phyloP scores from a whole-genome alignment of 2,888 invertebrate species.

The Macrosiphum euphorbiae region DNA sequence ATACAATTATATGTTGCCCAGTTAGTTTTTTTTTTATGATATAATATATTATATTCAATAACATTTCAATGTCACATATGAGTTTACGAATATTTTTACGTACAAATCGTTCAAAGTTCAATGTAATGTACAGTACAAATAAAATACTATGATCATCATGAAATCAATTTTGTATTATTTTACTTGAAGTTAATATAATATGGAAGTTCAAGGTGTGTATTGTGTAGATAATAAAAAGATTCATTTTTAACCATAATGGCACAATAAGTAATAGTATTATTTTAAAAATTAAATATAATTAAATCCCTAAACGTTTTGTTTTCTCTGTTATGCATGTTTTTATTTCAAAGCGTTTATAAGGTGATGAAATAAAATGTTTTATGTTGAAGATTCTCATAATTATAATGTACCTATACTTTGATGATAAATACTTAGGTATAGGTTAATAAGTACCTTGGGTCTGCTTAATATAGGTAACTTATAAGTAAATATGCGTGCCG shows the following conservation, averaged over 20 bases:
- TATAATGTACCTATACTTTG: not conserved
- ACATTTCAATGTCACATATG: not conserved
- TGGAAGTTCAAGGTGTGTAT: not conserved
- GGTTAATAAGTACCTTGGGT: not conserved
- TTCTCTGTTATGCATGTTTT: not conserved
- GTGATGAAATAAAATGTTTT: not conserved
- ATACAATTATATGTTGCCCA: not conserved
- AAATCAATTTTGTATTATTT: too few relatives aligned
- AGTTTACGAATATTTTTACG: not conserved
- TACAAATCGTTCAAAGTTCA: not conserved
- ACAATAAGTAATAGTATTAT: not conserved
- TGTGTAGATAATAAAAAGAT: not conserved
- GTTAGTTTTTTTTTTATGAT: not conserved
- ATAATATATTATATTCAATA: not conserved
- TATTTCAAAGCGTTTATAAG: not conserved
- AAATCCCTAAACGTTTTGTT: not conserved
- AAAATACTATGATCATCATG: too few relatives aligned
- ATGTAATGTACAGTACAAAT: too few relatives aligned
- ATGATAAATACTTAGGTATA: not conserved
- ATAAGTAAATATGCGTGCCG: not conserved
- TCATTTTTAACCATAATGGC: not conserved
- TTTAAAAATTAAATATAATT: not conserved
- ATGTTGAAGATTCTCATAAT: not conserved
- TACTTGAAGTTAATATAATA: not conserved
- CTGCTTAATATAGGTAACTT: not conserved